Conservation (phyloP, 2,113 vertebrate genomes). For the Aramus guarauna region DNA sequence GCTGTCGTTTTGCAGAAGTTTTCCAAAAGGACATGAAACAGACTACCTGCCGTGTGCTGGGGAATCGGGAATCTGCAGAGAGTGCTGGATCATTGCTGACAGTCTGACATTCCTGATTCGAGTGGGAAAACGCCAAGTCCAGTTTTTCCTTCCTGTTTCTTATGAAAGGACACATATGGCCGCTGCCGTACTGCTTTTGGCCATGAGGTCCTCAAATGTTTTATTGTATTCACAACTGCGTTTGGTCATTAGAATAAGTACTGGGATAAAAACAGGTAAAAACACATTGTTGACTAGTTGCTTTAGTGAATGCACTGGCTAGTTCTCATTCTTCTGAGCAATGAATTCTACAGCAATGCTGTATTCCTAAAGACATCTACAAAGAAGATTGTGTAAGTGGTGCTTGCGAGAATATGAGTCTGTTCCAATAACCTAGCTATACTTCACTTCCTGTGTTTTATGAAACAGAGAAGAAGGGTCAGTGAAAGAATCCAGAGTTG, state of each 20-base stretch:
- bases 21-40: neutral
- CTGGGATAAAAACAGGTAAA: neutral
- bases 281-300: neutral
- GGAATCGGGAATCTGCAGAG: neutral
- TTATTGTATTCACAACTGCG: neutral
- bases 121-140: neutral
- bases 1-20: neutral
- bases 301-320: neutral
- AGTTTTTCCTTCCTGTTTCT: neutral
- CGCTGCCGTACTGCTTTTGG: neutral
- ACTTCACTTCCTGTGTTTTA: neutral
- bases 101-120: neutral
- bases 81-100: neutral
- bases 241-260: neutral
- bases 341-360: neutral
- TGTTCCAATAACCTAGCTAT: neutral
- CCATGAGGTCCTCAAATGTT: neutral
- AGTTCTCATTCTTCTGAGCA: neutral
- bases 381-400: neutral
- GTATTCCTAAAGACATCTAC: neutral
- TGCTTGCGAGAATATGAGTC: neutral
- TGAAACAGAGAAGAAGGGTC: neutral
- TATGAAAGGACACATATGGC: neutral
- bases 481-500: neutral
- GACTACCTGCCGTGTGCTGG: neutral